A percentile compares a stretch with the other conserved stretches of the same genome.
phyloP scores from a whole-genome alignment of 2,113 vertebrate species.

The Tragelaphus imberbis region DNA sequence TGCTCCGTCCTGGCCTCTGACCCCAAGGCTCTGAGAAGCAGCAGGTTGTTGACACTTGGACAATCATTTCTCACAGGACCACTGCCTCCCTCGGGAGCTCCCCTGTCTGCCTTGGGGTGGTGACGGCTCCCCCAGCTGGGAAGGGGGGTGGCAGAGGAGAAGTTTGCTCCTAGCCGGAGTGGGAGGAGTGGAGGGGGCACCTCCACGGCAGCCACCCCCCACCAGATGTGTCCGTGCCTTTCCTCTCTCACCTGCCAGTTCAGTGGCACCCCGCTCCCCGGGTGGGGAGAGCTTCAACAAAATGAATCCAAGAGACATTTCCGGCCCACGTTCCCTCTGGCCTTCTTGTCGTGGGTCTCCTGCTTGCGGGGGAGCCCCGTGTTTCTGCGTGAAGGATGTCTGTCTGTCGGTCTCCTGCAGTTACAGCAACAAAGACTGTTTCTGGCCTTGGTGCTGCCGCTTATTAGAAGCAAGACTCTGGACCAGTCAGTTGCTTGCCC shows the following conservation, averaged over 20 bases:
- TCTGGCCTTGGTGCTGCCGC: not conserved
- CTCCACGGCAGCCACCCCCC: not conserved
- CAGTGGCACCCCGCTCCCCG: not conserved
- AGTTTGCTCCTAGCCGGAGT: not conserved
- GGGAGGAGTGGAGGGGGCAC: not conserved
- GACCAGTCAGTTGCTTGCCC: not conserved
- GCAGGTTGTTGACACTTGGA: constrained; percentile 73
- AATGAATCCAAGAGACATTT: not conserved
- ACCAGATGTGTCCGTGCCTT: not conserved
- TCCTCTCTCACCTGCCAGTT: not conserved
- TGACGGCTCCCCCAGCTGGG: not conserved
- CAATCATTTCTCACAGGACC: constrained; percentile 68
- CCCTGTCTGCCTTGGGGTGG: constrained; percentile 46
- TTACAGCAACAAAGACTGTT: not conserved
- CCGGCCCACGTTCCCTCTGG: not conserved
- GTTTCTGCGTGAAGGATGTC: not conserved
- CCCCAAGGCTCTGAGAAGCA: constrained; percentile 69
- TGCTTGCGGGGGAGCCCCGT: rapidly evolving
- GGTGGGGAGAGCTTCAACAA: not conserved
- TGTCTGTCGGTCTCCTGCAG: not conserved
- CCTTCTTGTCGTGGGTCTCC: not conserved
- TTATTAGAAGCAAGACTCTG: not conserved
- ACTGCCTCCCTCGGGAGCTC: constrained; percentile 44
- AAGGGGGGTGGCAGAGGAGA: not conserved
- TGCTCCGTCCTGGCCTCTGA: constrained; percentile 68